Conservation (phyloP, 2,113 vertebrate genomes). For the Petroica traversi region DNA sequence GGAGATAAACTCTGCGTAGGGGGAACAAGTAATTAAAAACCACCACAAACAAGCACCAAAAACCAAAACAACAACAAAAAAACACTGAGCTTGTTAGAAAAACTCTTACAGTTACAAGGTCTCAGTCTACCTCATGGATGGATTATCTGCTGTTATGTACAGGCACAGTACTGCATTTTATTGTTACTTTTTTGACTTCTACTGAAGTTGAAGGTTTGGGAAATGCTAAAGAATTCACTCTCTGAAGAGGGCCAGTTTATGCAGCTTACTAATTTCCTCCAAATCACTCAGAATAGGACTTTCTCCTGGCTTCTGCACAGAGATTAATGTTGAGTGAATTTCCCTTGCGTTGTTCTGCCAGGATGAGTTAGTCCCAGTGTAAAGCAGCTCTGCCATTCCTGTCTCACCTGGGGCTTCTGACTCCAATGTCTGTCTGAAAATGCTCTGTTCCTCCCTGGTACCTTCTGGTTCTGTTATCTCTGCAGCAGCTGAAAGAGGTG, state of each 20-base stretch:
- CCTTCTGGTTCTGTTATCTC: background rate
- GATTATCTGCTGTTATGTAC: background rate
- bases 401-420: background rate
- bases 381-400: background rate
- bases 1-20: background rate
- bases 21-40: background rate
- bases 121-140: background rate
- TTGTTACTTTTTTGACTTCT: background rate
- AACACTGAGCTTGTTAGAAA: background rate
- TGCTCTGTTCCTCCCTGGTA: background rate
- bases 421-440: background rate
- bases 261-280: fast-evolving
- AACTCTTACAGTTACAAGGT: background rate
- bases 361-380: background rate
- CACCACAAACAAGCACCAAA: background rate
- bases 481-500: background rate
- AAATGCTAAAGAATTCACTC: background rate
- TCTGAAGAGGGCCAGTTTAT: background rate
- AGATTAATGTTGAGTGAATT: background rate
- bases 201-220: background rate
- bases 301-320: background rate
- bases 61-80: background rate
- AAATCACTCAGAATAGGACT: background rate
- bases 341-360: background rate
- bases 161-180: background rate